phyloP scores from a whole-genome alignment of 2,797 vertebrate genomes.

The Falco naumanni region DNA sequence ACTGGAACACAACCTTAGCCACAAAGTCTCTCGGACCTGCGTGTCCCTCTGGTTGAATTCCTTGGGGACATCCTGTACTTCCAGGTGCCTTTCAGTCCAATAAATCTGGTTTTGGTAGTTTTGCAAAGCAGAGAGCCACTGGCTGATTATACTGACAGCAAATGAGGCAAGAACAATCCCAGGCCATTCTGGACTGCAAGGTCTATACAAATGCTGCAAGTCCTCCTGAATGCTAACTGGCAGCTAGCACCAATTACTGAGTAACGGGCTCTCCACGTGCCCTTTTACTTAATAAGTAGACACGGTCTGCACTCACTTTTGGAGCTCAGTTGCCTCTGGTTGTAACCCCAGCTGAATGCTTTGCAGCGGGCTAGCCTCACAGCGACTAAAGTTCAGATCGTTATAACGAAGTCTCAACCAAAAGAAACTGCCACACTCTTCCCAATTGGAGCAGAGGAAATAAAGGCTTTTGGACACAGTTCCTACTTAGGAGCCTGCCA shows the following conservation, averaged over 20 bases:
- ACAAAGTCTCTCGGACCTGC: not conserved
- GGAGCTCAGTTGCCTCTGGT: slow-evolving; percentile 50
- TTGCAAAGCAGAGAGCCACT: slow-evolving; percentile 6
- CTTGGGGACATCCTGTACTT: not conserved
- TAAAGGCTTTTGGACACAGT: slow-evolving; percentile 51
- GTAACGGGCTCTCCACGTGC: slow-evolving; percentile 54
- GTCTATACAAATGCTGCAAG: slow-evolving; percentile 50
- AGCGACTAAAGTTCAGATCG: slow-evolving; percentile 25
- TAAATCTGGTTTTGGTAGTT: slow-evolving; percentile 7
- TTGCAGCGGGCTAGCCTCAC: slow-evolving; percentile 18
- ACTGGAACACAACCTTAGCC: not conserved
- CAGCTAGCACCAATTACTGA: slow-evolving; percentile 59
- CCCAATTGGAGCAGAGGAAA: slow-evolving; percentile 44
- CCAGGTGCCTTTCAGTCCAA: slow-evolving; percentile 2
- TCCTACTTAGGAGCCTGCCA: slow-evolving; percentile 44
- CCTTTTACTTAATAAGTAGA: slow-evolving; percentile 50
- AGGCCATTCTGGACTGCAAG: slow-evolving; percentile 24
- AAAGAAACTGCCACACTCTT: slow-evolving; percentile 55
- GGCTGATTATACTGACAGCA: slow-evolving; percentile 13
- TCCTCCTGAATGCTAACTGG: slow-evolving; percentile 62
- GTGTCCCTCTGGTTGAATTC: not conserved
- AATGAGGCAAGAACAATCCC: slow-evolving; percentile 54
- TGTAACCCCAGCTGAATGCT: slow-evolving; percentile 52
- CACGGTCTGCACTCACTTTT: slow-evolving; percentile 30
- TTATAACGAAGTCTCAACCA: slow-evolving; percentile 34